Evolutionary conservation across 2,113 vertebrate genomes (phyloP).

Genomic region (Paedocypris sp.): DNA sequence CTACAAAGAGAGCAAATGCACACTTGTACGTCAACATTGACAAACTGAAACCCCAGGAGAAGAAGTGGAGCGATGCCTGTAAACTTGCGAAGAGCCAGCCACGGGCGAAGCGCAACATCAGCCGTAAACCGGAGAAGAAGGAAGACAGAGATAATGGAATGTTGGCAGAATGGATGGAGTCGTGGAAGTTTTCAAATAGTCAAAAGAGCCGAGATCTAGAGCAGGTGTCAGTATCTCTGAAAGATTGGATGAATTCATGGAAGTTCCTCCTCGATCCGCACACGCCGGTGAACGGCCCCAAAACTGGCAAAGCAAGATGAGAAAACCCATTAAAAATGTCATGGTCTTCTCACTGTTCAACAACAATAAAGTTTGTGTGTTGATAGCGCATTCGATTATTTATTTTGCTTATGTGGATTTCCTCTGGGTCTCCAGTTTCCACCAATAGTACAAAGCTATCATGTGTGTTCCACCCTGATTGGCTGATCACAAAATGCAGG

Average conservation of each 20-base stretch:
- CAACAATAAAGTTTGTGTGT: too few species aligned
- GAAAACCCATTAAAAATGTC: too few species aligned
- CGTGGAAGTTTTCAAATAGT: slow-evolving; percentile 39
- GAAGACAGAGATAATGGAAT: slow-evolving; percentile 14
- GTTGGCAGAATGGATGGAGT: slow-evolving; percentile 41
- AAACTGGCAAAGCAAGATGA: not conserved
- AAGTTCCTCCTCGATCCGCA: slow-evolving; percentile 41
- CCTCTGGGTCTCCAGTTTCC: too few species aligned
- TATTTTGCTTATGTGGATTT: too few species aligned
- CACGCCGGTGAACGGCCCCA: not conserved
- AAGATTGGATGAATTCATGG: slow-evolving; percentile 47
- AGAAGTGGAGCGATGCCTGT: slow-evolving; percentile 38
- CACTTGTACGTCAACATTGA: slow-evolving; percentile 23
- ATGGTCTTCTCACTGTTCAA: too few species aligned
- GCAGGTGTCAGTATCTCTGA: not conserved
- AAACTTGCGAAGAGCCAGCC: slow-evolving; percentile 46
- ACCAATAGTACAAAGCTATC: too few species aligned
- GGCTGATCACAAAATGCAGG: too few species aligned
- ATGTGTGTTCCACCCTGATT: too few species aligned
- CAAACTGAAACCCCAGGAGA: slow-evolving; percentile 23
- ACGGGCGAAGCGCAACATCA: slow-evolving; percentile 13
- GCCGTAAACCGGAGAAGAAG: not conserved
- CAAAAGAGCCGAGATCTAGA: slow-evolving; percentile 13
- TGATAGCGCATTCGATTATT: too few species aligned
- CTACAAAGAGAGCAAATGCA: slow-evolving; percentile 13